These are phyloP conservation scores for Lathronympha strigana DNA, from an alignment of 2,888 invertebrate genomes.

Conservation along the genomic window DNA sequence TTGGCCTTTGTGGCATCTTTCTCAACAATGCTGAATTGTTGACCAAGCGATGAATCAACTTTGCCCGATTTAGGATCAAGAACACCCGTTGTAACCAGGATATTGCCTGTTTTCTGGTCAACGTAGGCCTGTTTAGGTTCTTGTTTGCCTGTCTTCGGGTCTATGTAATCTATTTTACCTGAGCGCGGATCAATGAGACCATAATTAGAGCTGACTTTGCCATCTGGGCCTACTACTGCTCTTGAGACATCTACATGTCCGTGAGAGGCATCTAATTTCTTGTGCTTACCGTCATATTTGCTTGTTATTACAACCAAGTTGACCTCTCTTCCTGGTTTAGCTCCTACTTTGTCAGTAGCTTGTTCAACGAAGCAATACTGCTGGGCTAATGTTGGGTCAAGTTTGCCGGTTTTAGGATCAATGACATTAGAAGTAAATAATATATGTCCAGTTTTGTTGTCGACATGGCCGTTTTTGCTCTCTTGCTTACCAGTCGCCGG, in stretches of 20 bases:
- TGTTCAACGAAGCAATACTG: conserved; percentile 87
- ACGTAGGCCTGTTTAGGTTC: conserved; percentile 87
- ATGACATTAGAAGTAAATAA: conserved; percentile 85
- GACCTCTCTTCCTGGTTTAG: conserved; percentile 79
- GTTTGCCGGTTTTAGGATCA: conserved; percentile 87
- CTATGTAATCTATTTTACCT: conserved; percentile 85
- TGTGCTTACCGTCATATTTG: conserved; percentile 85
- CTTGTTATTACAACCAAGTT: conserved; percentile 85
- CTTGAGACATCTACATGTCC: conserved; percentile 83
- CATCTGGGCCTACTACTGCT: conserved; percentile 84
- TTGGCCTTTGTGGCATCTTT: conserved; percentile 88
- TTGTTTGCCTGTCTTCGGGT: conserved; percentile 86
- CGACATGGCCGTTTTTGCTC: conserved; percentile 86
- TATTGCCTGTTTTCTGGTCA: conserved; percentile 88
- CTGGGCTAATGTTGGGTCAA: conserved; percentile 87
- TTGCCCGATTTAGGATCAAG: conserved; percentile 87
- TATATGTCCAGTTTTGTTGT: conserved; percentile 87
- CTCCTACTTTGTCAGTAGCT: conserved; percentile 80
- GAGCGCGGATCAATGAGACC: conserved; percentile 87
- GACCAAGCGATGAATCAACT: conserved; percentile 86
- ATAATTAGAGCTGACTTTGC: conserved; percentile 85
- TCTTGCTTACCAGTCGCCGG: conserved; percentile 86
- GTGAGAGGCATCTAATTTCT: conserved; percentile 75
- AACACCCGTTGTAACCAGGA: conserved; percentile 86
- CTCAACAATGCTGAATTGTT: conserved; percentile 87